Conservation (phyloP, 2,797 vertebrate species). For the Crenuchus spilurus region DNA sequence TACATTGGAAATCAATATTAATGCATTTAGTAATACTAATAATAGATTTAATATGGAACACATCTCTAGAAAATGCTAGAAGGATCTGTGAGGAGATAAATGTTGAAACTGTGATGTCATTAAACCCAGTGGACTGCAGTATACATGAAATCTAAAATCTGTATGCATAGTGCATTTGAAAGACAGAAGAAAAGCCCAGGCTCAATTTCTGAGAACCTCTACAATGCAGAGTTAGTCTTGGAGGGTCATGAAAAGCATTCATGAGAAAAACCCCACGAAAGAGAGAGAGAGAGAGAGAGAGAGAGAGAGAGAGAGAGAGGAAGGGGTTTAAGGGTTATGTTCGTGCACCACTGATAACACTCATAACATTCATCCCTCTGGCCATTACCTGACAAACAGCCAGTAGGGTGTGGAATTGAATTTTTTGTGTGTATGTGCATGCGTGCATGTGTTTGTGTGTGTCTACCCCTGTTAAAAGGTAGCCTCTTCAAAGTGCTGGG, state of each 20-base stretch:
- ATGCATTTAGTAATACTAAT: too few species aligned
- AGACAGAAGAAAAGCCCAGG: neutral
- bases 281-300: constrained; percentile 1
- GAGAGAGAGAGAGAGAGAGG: constrained; percentile 15
- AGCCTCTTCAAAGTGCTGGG: neutral
- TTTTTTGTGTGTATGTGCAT: constrained; percentile 23
- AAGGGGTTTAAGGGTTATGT: constrained; percentile 31
- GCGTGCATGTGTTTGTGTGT: constrained; percentile 21
- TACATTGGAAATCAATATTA: too few species aligned
- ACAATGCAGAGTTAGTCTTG: neutral
- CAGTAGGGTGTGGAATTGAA: constrained; percentile 23
- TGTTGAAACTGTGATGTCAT: too few species aligned
- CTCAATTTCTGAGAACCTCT: neutral
- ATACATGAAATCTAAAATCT: neutral
- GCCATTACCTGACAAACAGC: constrained; percentile 41
- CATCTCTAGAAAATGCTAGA: too few species aligned
- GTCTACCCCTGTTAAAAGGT: neutral
- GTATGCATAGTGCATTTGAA: neutral
- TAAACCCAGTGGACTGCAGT: neutral
- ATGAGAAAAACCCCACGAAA: constrained; percentile 35
- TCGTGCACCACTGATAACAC: constrained; percentile 30
- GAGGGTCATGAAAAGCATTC: constrained; percentile 16
- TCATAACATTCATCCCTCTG: constrained; percentile 47
- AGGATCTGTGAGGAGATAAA: too few species aligned
- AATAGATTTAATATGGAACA: too few species aligned